Conservation (phyloP, 2,113 vertebrate species). For the Blennius ocellaris region DNA sequence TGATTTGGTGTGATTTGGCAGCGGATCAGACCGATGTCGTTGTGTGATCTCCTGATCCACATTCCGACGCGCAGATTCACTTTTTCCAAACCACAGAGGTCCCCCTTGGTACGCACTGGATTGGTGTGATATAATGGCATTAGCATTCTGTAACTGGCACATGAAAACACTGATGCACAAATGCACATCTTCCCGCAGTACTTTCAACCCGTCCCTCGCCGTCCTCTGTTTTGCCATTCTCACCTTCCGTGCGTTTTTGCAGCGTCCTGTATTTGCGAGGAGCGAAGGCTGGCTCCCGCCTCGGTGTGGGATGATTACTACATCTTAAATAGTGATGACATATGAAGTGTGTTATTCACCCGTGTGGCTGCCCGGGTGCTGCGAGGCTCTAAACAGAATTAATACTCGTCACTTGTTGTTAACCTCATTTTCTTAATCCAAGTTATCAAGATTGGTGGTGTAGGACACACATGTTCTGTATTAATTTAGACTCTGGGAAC, state of each 20-base stretch:
- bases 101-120: conserved; percentile 2
- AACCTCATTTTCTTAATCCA: background rate
- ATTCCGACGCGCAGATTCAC: conserved; percentile 24
- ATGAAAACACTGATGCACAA: conserved; percentile 27
- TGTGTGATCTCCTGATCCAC: conserved; percentile 54
- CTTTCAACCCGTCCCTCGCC: background rate
- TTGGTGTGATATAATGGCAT: conserved; percentile 45
- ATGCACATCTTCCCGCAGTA: background rate
- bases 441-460: background rate
- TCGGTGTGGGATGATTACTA: background rate
- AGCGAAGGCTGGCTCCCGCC: background rate
- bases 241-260: background rate
- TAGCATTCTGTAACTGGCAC: conserved; percentile 13
- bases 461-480: background rate
- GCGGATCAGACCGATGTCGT: conserved; percentile 11
- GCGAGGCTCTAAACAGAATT: conserved; percentile 4
- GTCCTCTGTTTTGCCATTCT: background rate
- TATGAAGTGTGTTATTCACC: conserved; percentile 15
- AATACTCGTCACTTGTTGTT: conserved; percentile 7
- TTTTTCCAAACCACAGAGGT: conserved; percentile 27
- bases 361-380: conserved; percentile 6
- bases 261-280: conserved; percentile 4
- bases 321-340: conserved; percentile 20
- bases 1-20: conserved; percentile 15
- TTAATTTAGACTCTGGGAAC: background rate